These are phyloP conservation scores for Drosophila paulistorum DNA, from an alignment of 1,140 invertebrate species.

Conservation along the genomic window DNA sequence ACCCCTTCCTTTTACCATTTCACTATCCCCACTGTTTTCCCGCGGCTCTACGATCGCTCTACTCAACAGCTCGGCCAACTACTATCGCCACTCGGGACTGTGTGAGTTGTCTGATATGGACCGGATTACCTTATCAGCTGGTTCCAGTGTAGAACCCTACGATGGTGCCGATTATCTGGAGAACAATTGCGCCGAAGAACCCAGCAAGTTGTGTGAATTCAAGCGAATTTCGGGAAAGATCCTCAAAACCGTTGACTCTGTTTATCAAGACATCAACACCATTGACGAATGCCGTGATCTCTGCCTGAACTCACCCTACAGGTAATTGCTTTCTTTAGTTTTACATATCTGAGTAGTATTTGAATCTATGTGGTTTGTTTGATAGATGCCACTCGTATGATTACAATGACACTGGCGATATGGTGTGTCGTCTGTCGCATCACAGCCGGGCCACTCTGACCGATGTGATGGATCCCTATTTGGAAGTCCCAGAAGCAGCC, in stretches of 20 bases:
- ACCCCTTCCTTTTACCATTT: conserved; percentile 29
- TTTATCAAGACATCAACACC: conserved; percentile 94
- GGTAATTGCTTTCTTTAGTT: conserved; percentile 66
- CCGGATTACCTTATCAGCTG: conserved; percentile 91
- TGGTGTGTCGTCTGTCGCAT: conserved; percentile 95
- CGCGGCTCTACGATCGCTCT: conserved; percentile 69
- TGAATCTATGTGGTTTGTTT: background rate
- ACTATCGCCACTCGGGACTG: conserved; percentile 91
- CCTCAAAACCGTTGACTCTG: conserved; percentile 96
- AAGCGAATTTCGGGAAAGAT: conserved; percentile 94
- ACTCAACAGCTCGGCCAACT: conserved; percentile 93
- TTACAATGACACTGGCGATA: conserved; percentile 95
- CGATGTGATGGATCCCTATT: conserved; percentile 94
- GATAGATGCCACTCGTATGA: conserved; percentile 94
- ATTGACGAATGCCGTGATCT: conserved; percentile 94
- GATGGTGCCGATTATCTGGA: conserved; percentile 93
- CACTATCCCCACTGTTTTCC: conserved; percentile 32
- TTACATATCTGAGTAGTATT: background rate
- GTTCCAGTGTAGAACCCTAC: conserved; percentile 88
- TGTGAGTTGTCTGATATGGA: conserved; percentile 96
- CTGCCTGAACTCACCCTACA: conserved; percentile 93
- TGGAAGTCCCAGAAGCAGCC: conserved; percentile 93
- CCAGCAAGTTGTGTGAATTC: conserved; percentile 96
- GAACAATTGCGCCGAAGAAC: conserved; percentile 95
- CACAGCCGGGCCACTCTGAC: conserved; percentile 93